These are phyloP conservation scores for Spodoptera exigua DNA, from an alignment of 2,888 invertebrate genomes.

Conservation along the genomic window DNA sequence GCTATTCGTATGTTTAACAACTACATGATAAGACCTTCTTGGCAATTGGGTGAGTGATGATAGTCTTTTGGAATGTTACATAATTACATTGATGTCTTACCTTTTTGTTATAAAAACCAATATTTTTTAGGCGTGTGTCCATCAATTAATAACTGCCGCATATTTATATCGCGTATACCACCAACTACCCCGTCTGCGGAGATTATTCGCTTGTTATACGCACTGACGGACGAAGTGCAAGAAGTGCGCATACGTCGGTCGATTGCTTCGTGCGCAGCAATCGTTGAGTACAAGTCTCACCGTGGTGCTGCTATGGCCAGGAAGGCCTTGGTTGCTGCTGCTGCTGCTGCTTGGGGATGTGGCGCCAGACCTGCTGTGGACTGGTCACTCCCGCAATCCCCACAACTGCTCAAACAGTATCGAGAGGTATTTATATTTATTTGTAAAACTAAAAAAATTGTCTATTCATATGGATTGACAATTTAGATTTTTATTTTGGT, in stretches of 20 bases:
- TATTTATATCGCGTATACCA: slow-evolving; percentile 90
- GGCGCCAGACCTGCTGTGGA: slow-evolving; percentile 84
- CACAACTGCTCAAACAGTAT: slow-evolving; percentile 82
- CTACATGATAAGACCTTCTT: slow-evolving; percentile 91
- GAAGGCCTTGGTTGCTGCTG: slow-evolving; percentile 87
- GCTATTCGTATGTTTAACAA: slow-evolving; percentile 92
- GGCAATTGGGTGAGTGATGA: slow-evolving; percentile 85
- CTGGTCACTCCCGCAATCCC: slow-evolving; percentile 86
- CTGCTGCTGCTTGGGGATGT: slow-evolving; percentile 84
- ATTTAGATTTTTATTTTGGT: too few relatives aligned
- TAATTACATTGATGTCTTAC: not conserved
- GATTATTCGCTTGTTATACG: slow-evolving; percentile 88
- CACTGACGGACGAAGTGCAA: slow-evolving; percentile 85
- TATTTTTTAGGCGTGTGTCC: slow-evolving; percentile 90
- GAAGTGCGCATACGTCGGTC: slow-evolving; percentile 85
- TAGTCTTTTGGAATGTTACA: not conserved
- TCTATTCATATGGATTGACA: too few relatives aligned
- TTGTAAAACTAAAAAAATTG: not conserved
- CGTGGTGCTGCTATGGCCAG: slow-evolving; percentile 89
- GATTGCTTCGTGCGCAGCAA: slow-evolving; percentile 89
- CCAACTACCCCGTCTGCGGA: slow-evolving; percentile 90
- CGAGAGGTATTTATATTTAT: slow-evolving; percentile 78
- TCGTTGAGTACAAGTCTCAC: slow-evolving; percentile 93
- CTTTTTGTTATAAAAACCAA: not conserved
- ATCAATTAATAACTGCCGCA: slow-evolving; percentile 93